Evolutionary conservation across 37 sponge, comb jelly and placozoan species (phyloP), one percentile per base, ranked within the genome.

Genomic region (Eunapius fragilis): DNA sequence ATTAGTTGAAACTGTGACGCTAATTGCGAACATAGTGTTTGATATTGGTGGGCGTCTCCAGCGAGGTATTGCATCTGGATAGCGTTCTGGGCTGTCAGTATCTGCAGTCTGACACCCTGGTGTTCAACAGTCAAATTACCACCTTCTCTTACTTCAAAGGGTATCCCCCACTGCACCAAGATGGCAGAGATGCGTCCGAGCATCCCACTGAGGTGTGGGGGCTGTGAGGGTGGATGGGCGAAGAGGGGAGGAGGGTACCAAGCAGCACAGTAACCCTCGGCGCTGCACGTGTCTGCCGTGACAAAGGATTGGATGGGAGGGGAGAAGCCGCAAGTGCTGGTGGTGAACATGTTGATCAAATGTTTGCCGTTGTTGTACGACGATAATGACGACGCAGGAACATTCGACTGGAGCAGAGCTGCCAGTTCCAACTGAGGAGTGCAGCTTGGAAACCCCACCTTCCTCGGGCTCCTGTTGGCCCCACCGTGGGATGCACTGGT

Each of bases 41-140:
- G 78, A 68, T 85, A 90, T n/a, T 80, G 82, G n/a, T 71, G 5
- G 7, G 90, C 23, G 38, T 90, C 90, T 22, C 90, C 90, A 49
- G 76, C 75, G 0, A 93, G 32, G 58, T 87, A 89, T 75, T 89
- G 90, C 74, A 87, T 45, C 67, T 93, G 94, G 30, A 93, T 86
- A 2, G 87, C 82, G 31, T 41, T 74, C 49, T 87, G 91, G 19
- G 77, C 32, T 31, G 36, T 67, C 37, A 68, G 23, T 25, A 90
- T 89, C 69, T 80, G 80, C 22, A 89, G 38, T 31, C 45, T 36
- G 0, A 90, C 90, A 3, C 90, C 86, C 30, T 75, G 70, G 35
- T 90, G 90, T 19, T 85, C 34, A 7, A 85, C 75, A 12, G 77
- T 36, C 67, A 90, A 71, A 35, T 58, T 58, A 11, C 68, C 82